These are phyloP conservation scores for Heliconius himera DNA, from an alignment of 1,140 invertebrate species.

Conservation along the genomic window DNA sequence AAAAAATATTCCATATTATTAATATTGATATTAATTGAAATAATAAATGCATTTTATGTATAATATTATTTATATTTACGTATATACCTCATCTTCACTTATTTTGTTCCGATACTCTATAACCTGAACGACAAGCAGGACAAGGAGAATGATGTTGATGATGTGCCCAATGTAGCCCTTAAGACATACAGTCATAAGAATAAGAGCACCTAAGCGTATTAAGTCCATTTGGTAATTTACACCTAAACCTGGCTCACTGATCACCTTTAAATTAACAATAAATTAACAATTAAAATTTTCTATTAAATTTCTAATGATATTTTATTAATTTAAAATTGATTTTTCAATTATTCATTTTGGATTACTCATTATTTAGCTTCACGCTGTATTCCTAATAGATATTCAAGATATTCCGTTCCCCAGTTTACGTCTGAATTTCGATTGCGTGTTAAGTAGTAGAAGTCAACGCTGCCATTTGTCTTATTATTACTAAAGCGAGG, in stretches of 20 bases:
- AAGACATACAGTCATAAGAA: constrained; percentile 51
- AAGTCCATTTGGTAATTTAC: constrained; percentile 48
- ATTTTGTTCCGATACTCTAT: constrained; percentile 33
- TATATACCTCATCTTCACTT: constrained; percentile 45
- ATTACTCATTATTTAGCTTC: background rate
- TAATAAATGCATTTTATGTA: background rate
- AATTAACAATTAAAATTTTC: background rate
- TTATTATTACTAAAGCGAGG: too few relatives aligned
- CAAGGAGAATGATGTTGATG: constrained; percentile 47
- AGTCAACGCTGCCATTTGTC: too few relatives aligned
- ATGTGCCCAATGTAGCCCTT: constrained; percentile 54
- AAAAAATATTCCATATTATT: constrained; percentile 34
- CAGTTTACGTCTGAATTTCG: too few relatives aligned
- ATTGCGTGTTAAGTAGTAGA: too few relatives aligned
- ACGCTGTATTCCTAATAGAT: background rate
- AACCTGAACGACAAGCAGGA: constrained; percentile 41
- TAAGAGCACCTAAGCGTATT: constrained; percentile 47
- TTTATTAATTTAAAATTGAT: background rate
- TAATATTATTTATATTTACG: background rate
- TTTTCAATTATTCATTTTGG: background rate
- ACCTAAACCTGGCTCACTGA: constrained; percentile 22
- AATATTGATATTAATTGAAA: background rate
- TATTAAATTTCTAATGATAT: background rate
- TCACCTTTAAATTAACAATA: background rate
- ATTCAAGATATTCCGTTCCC: too few relatives aligned